Evolutionary conservation across 2,797 vertebrate species (phyloP).

Genomic region (Hydrocynus forskahlii): DNA sequence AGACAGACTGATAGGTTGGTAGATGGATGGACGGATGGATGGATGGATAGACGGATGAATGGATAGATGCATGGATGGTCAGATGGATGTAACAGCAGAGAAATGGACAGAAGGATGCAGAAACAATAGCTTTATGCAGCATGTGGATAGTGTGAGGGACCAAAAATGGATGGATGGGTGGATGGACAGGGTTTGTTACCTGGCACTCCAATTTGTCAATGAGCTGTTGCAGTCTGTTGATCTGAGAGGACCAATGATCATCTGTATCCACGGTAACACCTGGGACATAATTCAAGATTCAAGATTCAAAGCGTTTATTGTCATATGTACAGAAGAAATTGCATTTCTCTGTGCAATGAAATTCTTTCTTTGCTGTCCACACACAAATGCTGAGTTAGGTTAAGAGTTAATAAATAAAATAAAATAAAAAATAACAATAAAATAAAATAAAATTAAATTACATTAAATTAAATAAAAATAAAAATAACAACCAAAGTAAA

Average conservation of each 20-base stretch:
- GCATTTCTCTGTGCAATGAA: too few species aligned
- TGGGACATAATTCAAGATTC: conserved; percentile 68
- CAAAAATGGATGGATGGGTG: neutral
- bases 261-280: conserved; percentile 79
- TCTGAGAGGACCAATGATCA: conserved; percentile 89
- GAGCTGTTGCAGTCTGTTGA: conserved; percentile 91
- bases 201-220: conserved; percentile 93
- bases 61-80: neutral
- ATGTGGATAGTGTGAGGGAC: neutral
- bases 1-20: neutral
- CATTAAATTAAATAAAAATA: too few species aligned
- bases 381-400: too few species aligned
- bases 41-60: neutral
- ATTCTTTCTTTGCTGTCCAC: too few species aligned
- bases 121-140: neutral
- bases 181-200: conserved; percentile 69
- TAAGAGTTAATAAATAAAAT: too few species aligned
- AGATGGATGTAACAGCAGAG: too few species aligned
- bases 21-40: neutral
- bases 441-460: too few species aligned
- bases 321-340: too few species aligned
- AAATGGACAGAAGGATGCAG: neutral
- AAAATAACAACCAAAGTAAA: conserved; percentile 14
- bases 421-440: too few species aligned
- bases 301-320: too few species aligned